phyloP scores from a whole-genome alignment of 2,113 vertebrate species.

The Miniopterus natalensis region DNA sequence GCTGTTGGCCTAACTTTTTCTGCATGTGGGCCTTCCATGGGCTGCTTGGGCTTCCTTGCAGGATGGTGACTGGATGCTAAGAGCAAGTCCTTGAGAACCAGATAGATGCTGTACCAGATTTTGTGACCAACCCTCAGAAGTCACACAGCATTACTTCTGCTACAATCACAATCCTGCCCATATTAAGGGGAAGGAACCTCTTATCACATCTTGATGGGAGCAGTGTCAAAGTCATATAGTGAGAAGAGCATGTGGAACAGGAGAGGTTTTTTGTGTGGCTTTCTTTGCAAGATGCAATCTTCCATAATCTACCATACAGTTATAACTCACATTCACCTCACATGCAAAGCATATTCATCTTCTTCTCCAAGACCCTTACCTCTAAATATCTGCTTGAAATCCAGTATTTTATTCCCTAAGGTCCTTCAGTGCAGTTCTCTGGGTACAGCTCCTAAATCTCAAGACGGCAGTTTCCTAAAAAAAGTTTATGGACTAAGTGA shows the following conservation, averaged over 20 bases:
- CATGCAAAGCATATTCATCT: neutral
- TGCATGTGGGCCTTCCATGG: neutral
- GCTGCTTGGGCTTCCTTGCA: neutral
- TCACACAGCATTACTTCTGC: neutral
- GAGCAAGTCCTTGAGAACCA: neutral
- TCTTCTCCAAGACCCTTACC: neutral
- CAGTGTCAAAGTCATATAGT: neutral
- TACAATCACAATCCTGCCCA: neutral
- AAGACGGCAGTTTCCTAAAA: neutral
- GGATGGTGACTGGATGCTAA: neutral
- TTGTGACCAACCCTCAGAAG: neutral
- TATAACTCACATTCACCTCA: neutral
- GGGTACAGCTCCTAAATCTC: neutral
- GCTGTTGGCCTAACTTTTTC: neutral
- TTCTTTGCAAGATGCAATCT: neutral
- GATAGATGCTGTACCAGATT: neutral
- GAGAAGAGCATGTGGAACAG: neutral
- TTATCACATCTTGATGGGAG: neutral
- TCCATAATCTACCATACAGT: neutral
- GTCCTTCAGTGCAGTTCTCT: neutral
- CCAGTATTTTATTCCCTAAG: neutral
- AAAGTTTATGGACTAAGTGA: neutral
- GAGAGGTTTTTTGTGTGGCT: neutral
- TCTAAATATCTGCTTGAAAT: slow-evolving; percentile 25
- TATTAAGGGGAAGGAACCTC: neutral